Evolutionary conservation across 2,888 invertebrate species (phyloP).

Genomic region (Ichneumoninae sp.): DNA sequence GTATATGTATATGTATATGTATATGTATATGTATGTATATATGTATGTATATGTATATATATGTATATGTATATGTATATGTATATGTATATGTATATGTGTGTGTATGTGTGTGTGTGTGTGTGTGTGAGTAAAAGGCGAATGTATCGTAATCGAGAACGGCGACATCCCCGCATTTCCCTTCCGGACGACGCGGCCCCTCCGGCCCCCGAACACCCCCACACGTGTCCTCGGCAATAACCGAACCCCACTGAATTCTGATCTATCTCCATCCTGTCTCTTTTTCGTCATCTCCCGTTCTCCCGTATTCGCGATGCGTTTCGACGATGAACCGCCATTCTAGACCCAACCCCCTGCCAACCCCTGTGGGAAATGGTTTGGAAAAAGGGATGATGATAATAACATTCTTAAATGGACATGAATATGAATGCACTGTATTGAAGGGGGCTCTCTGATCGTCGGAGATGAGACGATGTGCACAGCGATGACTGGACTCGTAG

Average conservation of each 20-base stretch:
- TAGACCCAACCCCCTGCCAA: not conserved
- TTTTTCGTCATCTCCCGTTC: conserved; percentile 17
- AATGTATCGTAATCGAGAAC: conserved; percentile 46
- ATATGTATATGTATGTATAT: too few relatives aligned
- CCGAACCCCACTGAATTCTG: conserved; percentile 59
- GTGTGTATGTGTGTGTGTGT: not conserved
- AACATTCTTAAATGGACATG: conserved; percentile 55
- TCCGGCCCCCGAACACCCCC: conserved; percentile 52
- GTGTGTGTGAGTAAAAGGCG: not conserved
- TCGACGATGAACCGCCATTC: conserved; percentile 16
- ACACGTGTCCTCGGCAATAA: conserved; percentile 68
- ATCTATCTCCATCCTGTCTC: conserved; percentile 60
- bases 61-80: too few relatives aligned
- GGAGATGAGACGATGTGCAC: conserved; percentile 16
- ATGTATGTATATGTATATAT: not conserved
- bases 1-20: not conserved
- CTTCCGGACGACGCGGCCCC: conserved; percentile 60
- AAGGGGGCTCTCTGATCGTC: conserved; percentile 29
- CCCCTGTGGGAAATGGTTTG: conserved; percentile 47
- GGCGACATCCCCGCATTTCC: conserved; percentile 63
- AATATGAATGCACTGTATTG: conserved; percentile 35
- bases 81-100: not conserved
- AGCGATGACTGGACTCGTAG: not conserved
- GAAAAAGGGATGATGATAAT: conserved; percentile 47
- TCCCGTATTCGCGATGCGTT: conserved; percentile 30